Conservation (phyloP, 2,113 vertebrate genomes). For the Parus major region DNA sequence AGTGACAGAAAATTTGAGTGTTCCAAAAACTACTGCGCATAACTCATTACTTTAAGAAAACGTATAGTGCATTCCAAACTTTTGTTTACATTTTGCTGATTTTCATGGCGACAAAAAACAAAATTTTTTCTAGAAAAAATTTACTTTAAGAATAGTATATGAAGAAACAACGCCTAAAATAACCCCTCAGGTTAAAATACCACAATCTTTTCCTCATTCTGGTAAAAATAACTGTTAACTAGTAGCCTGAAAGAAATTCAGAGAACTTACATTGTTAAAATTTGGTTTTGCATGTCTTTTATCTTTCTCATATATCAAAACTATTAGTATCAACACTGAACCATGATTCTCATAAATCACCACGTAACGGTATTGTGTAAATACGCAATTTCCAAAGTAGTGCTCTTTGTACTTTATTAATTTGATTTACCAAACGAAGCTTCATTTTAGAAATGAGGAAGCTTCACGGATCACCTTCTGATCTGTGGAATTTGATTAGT, state of each 20-base stretch:
- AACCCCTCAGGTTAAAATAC: background rate
- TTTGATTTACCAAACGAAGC: background rate
- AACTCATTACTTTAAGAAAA: background rate
- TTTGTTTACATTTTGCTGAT: background rate
- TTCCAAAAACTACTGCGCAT: background rate
- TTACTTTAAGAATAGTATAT: background rate
- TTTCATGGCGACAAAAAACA: background rate
- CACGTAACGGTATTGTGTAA: background rate
- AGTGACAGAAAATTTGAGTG: background rate
- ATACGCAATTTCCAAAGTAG: background rate
- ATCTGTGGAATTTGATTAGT: background rate
- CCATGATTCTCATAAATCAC: background rate
- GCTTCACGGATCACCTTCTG: background rate
- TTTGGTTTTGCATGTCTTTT: background rate
- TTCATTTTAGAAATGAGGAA: background rate
- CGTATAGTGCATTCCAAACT: background rate
- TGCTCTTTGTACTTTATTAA: background rate
- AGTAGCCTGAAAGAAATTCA: background rate
- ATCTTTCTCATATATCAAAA: background rate
- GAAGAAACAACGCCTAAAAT: background rate
- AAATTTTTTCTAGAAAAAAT: background rate
- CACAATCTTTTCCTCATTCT: background rate
- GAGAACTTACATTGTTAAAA: background rate
- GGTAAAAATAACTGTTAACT: background rate
- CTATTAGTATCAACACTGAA: background rate